These are phyloP conservation scores for Penaeus vannamei DNA, from an alignment of 1,140 invertebrate species.

Conservation along the genomic window DNA sequence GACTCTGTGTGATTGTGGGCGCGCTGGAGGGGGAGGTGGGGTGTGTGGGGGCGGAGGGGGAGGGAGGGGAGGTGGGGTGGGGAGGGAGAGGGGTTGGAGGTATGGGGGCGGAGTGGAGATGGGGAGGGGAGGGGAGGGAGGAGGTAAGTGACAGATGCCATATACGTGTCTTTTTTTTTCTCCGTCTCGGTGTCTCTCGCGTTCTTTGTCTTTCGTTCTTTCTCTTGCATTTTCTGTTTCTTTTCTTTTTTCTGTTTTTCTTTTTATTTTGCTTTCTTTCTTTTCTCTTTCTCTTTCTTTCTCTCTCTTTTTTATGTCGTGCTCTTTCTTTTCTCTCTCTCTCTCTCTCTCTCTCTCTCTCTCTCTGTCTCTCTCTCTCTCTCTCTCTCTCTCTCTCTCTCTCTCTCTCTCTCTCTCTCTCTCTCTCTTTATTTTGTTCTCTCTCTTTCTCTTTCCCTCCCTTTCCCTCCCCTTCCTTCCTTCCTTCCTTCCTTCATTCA, in stretches of 20 bases:
- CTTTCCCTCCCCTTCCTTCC: background rate
- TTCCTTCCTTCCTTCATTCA: background rate
- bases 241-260: background rate
- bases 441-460: no score
- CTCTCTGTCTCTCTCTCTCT: background rate
- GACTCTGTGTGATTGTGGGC: background rate
- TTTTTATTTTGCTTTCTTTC: background rate
- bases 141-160: background rate
- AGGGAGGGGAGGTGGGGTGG: background rate
- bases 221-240: background rate
- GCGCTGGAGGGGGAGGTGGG: no score
- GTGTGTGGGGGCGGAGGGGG: background rate
- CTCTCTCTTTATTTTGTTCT: background rate
- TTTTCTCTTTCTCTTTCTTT: slow-evolving; percentile 13
- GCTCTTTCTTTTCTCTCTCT: background rate
- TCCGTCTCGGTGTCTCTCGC: background rate
- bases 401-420: background rate
- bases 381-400: no score
- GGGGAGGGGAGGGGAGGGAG: background rate
- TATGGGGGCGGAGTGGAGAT: no score
- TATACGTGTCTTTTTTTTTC: background rate
- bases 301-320: background rate
- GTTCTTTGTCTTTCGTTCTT: background rate
- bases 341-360: background rate
- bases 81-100: background rate